These are phyloP conservation scores for Yponomeuta sedellus DNA, from an alignment of 2,888 invertebrate genomes.

Conservation along the genomic window DNA sequence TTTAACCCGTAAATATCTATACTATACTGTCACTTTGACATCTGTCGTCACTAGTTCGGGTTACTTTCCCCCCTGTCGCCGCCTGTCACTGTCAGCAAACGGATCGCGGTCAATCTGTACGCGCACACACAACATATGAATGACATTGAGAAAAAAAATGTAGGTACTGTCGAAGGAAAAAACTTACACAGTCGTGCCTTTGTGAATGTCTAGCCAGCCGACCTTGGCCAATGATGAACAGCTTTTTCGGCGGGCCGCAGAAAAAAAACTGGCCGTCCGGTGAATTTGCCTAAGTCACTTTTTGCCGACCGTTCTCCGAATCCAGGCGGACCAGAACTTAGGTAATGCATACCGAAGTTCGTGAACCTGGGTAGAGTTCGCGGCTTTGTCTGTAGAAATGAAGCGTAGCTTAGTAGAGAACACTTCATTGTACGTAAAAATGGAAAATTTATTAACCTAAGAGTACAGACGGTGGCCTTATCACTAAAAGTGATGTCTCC, in stretches of 20 bases:
- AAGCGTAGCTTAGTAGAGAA: no score
- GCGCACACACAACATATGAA: conserved; percentile 38
- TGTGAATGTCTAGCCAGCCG: conserved; percentile 65
- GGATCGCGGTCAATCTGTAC: no score
- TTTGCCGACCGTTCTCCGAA: conserved; percentile 66
- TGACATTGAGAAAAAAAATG: conserved; percentile 69
- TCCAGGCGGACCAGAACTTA: conserved; percentile 41
- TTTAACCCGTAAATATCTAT: no score
- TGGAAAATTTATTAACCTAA: no score
- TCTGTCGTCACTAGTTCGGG: no score
- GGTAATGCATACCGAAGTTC: conserved; percentile 48
- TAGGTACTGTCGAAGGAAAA: conserved; percentile 30
- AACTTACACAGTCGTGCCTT: conserved; percentile 66
- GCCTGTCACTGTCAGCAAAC: no score
- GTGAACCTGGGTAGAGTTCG: neutral
- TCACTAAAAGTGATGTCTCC: no score
- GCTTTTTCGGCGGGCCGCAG: conserved; percentile 49
- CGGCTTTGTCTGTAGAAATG: neutral
- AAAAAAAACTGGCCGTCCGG: conserved; percentile 54
- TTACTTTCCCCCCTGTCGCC: no score
- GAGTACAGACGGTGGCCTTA: no score
- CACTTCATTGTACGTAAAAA: no score
- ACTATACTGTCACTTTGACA: no score
- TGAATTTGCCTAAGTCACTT: conserved; percentile 66
- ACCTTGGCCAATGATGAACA: conserved; percentile 68